Percentiles rank a stretch among this genome's conserved stretches.
Conservation (phyloP, 2,113 vertebrate species). For the Arenaria interpres region DNA sequence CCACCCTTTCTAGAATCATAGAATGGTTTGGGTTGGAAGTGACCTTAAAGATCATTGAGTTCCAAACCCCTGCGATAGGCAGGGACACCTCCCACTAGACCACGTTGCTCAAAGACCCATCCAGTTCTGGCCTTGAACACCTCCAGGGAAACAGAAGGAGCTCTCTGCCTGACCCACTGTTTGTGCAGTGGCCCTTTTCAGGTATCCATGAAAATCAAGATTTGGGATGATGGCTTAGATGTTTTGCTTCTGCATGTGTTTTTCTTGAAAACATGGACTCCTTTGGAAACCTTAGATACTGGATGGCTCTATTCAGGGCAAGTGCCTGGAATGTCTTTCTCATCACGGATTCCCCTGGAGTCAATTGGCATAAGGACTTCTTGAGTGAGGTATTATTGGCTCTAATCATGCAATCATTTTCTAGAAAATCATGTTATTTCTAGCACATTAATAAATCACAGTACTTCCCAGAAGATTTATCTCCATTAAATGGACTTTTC, state of each 20-base stretch:
- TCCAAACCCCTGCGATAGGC: no score
- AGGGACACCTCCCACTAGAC: no score
- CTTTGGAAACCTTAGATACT: background rate
- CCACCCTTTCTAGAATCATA: background rate
- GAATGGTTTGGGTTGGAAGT: no score
- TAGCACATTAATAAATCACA: background rate
- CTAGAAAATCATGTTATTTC: background rate
- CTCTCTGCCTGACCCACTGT: background rate
- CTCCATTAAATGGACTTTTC: background rate
- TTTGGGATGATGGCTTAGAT: background rate
- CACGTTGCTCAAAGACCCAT: no score
- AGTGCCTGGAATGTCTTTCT: background rate
- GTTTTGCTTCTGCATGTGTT: background rate
- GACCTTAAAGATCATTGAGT: no score
- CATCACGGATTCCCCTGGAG: accelerated
- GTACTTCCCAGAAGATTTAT: background rate
- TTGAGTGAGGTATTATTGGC: background rate
- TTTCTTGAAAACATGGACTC: background rate
- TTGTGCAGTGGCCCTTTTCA: background rate
- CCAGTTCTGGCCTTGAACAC: no score
- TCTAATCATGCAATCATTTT: background rate
- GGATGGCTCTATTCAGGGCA: accelerated
- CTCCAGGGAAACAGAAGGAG: background rate
- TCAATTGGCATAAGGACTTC: background rate
- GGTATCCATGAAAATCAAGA: background rate